A percentile compares a stretch with the other conserved stretches of the same genome.
These are phyloP conservation scores for Caenorhabditis panamensis DNA, from an alignment of 2,888 invertebrate genomes.

Conservation along the genomic window DNA sequence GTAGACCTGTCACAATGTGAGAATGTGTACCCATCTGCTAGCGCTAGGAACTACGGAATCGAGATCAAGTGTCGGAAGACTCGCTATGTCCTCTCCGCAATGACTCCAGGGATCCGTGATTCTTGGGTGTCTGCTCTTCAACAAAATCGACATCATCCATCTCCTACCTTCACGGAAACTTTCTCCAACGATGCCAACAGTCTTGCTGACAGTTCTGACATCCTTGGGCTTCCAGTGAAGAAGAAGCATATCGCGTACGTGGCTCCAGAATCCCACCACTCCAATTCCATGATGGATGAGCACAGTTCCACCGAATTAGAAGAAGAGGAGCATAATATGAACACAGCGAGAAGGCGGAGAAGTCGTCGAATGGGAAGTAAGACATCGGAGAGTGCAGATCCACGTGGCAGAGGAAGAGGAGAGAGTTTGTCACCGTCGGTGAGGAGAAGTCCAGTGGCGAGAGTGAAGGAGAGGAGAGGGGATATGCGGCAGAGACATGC, in stretches of 20 bases:
- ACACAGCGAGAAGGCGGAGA: slow-evolving; percentile 50
- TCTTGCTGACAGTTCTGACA: slow-evolving; percentile 77
- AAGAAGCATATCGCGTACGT: slow-evolving; percentile 81
- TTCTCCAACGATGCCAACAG: slow-evolving; percentile 75
- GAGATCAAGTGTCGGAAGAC: slow-evolving; percentile 79
- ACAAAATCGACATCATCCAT: slow-evolving; percentile 77
- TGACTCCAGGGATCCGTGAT: slow-evolving; percentile 81
- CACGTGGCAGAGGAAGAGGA: slow-evolving; percentile 49
- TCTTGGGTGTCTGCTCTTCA: slow-evolving; percentile 79
- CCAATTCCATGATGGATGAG: slow-evolving; percentile 80
- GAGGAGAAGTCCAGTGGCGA: slow-evolving; percentile 77
- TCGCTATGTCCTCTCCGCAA: slow-evolving; percentile 79
- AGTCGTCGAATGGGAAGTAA: slow-evolving; percentile 51
- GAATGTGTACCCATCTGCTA: slow-evolving; percentile 79
- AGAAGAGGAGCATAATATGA: slow-evolving; percentile 48
- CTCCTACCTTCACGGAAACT: slow-evolving; percentile 78
- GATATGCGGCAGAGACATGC: slow-evolving; percentile 63
- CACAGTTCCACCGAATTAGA: slow-evolving; percentile 73
- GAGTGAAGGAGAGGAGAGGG: slow-evolving; percentile 74
- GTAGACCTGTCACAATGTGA: slow-evolving; percentile 80
- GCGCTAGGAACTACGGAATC: slow-evolving; percentile 80
- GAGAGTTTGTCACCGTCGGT: slow-evolving; percentile 76
- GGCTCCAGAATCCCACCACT: slow-evolving; percentile 81
- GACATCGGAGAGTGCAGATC: slow-evolving; percentile 41
- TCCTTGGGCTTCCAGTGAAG: slow-evolving; percentile 70